Base-by-base conservation (phyloP, 2,888 invertebrate species). In the Plagiodera versicolora region DNA sequence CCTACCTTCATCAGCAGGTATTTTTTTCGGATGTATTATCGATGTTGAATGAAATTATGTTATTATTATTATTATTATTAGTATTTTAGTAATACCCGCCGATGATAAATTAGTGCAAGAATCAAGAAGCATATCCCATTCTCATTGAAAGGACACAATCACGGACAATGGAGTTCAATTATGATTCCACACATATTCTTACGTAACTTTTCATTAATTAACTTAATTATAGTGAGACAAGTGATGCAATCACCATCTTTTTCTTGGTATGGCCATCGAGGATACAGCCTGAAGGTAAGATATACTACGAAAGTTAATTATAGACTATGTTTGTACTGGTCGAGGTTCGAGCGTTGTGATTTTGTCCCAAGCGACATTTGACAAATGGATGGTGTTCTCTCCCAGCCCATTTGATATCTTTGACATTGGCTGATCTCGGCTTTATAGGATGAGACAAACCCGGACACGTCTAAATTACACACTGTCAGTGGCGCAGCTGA, bases 291-390 rank as follows among this genome's bases (percentile, higher is more conserved):
- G 65, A 59, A 67, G 72, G 72, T 69, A 69, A 61, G 68, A 67
- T 39, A 39, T 73, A 70, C 73, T 73, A 74, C 72, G 70, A 73
- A 72, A 73, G 65, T 73, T 75, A 75, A 74, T 75, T 79, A 79
- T 76, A 76, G 75, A 70, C 64, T 71, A 75, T 75, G 74, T 71
- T 74, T 72, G 75, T 72, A 72, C 73, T 69, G 71, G 71, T 70
- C 72, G 74, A 75, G 74, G 74, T 61, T 64, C 58, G 61, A 66
- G 61, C 63, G 70, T 70, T 71, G 74, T 73, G 76, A 76, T 77
- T 77, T 75, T 69, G 70, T 73, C 69, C 72, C 74, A 75, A 70
- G 75, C 75, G 76, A 75, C 77, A 77, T 74, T 75, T 77, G 78
- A 78, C 78, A 78, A 76, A 77, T 77, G 76, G 73, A 75, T 74